Evolutionary conservation across 2,888 invertebrate species (phyloP), one percentile per base, ranked within the genome.

Genomic region (Eulithis testata): DNA sequence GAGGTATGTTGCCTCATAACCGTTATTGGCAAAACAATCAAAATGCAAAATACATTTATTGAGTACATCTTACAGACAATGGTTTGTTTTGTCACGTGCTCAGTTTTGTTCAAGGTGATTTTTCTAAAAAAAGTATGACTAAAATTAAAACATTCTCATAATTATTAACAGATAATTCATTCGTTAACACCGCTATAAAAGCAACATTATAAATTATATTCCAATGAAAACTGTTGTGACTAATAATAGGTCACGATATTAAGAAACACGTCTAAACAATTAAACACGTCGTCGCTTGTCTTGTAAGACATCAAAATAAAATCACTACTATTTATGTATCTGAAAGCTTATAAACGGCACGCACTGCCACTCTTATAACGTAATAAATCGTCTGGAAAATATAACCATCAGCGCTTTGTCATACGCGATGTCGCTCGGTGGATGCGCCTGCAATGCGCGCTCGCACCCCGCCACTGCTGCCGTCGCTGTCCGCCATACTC

Each of bases 381-480:
- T 83, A 87, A 92, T 93, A 93, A 93, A 93, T 93, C 88, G 93
- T 91, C 89, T 92, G 89, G 90, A 90, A 91, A 90, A 91, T 93
- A 93, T 93, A 93, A 90, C 90, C 79, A 83, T 93, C 92, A 90
- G 78, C 92, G 82, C 85, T 83, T 80, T 88, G 91, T 93, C 93
- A 93, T 93, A 91, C 82, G 83, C 62, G 62, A 68, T 70, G 67
- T 67, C 67, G 84, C 76, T 81, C 66, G 85, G 84, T 83, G 81
- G 70, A 66, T 76, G 83, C 80, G 79, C 78, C 71, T 72, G 80
- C 80, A 77, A 78, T 72, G 76, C 69, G 45, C 57, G 63, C 40
- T 59, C 69, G 60, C 75, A 75, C 66, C 61, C 73, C 73, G 71
- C 83, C 82, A 82, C 82, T 82, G 80, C 80, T 82, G 31, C 31